Conservation (phyloP, 2,113 vertebrate species). For the Vidua macroura region DNA sequence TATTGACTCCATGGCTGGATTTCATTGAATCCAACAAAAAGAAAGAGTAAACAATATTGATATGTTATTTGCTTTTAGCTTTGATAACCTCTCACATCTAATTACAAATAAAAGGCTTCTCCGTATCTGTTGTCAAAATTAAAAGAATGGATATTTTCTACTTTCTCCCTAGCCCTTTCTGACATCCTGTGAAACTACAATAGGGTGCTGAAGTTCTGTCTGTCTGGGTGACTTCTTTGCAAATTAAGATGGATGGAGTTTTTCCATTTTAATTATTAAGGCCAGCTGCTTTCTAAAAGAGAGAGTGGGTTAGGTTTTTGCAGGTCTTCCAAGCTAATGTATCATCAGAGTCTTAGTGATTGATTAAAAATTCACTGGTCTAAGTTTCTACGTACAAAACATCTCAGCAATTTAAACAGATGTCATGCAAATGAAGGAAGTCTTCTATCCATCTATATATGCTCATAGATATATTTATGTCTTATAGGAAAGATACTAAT, state of each 20-base stretch:
- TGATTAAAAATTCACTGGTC: background rate
- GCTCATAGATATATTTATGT: background rate
- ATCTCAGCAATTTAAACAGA: background rate
- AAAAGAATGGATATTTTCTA: slow-evolving; percentile 28
- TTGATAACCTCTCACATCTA: slow-evolving; percentile 81
- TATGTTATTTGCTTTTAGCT: slow-evolving; percentile 79
- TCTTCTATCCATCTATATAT: background rate
- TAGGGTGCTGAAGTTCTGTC: background rate
- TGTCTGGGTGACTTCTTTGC: slow-evolving; percentile 1
- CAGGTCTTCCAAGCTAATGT: slow-evolving; percentile 25
- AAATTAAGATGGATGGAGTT: slow-evolving; percentile 57
- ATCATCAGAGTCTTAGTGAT: slow-evolving; percentile 24
- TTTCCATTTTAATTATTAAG: slow-evolving; percentile 57
- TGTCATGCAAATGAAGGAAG: background rate
- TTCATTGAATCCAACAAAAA: slow-evolving; percentile 69
- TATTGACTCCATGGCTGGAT: slow-evolving; percentile 65
- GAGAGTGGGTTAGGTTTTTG: background rate
- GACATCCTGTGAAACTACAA: background rate
- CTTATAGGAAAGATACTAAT: background rate
- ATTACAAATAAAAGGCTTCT: slow-evolving; percentile 69
- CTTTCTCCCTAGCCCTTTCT: background rate
- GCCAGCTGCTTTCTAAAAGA: slow-evolving; percentile 28
- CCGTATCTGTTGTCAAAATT: slow-evolving; percentile 9
- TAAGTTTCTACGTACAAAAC: background rate
- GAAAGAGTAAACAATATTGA: slow-evolving; percentile 72